Evolutionary conservation across 2,888 invertebrate species (phyloP), one percentile per base, ranked within the genome.

Genomic region (Hirtodrosophila alboralis): DNA sequence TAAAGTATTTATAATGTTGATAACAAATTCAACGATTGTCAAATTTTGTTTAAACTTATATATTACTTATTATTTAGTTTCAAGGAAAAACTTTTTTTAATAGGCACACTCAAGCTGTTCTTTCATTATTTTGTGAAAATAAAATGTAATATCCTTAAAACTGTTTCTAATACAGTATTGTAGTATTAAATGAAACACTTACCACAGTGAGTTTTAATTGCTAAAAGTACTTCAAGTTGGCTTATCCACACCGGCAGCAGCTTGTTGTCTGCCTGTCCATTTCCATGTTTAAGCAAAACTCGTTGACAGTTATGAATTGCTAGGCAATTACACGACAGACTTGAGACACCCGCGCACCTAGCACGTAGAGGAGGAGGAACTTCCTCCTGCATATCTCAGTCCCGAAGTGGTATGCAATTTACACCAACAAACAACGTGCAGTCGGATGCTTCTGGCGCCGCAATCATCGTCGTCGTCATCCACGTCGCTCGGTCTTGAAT

Each of bases 291-390:
- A 38, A 38, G 49, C 27, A 48, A 57, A 56, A 66, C 68, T 83
- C 83, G 87, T 75, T 88, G 85, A 86, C 85, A 86, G 69, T 87
- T 87, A 86, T 86, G 87, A 86, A 86, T 86, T 86, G 87, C 75
- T 56, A 60, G 72, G 71, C 84, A 85, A 87, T 86, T 87, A 85
- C 72, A 53, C 71, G 84, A 87, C 81, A 69, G 65, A 69, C 49
- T 38, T 34, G 43, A 59, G 61, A 80, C 80, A 75, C 72, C 84
- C 86, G 86, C 86, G 49, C 78, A 66, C 53, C 57, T 36, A 31
- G 49, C 78, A 66, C 53, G 59, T 36, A 31, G 40, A 27, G 34
- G 34, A 12, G 44, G 38, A 47, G 21, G 28, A 10, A 38, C 30
- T 44, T 53, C 58, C 54, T 47, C 12, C 41, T 44, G 41, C 8